A percentile compares a stretch with the other conserved stretches of the same genome.
Evolutionary conservation across 2,113 vertebrate genomes (phyloP).

Genomic region (Colistium nudipinnis): DNA sequence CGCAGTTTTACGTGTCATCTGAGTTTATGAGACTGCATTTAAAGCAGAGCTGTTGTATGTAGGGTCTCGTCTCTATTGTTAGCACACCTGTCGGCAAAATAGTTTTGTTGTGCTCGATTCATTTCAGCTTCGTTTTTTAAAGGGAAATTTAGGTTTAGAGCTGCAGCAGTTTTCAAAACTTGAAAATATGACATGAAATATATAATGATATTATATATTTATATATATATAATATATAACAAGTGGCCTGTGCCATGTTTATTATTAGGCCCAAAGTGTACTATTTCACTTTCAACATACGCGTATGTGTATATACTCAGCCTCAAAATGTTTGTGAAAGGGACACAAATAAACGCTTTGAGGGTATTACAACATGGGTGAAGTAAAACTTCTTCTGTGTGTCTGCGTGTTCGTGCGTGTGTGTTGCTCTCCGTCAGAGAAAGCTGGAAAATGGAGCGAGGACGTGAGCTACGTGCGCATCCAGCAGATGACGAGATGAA

Average conservation of each 20-base stretch:
- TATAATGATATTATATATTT: too few relatives aligned
- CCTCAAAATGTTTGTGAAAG: slow-evolving; percentile 25
- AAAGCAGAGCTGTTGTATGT: background rate
- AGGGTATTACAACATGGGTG: background rate
- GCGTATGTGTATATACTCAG: background rate
- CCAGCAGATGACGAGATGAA: slow-evolving; percentile 77
- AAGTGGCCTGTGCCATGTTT: slow-evolving; percentile 17
- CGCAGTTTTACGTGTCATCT: too few relatives aligned
- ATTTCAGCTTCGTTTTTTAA: too few relatives aligned
- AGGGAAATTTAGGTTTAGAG: too few relatives aligned
- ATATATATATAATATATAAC: too few relatives aligned
- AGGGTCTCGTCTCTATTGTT: background rate
- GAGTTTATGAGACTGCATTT: background rate
- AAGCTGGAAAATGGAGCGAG: slow-evolving; percentile 80
- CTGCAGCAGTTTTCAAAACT: too few relatives aligned
- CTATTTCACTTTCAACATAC: slow-evolving; percentile 46
- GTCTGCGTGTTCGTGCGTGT: too few relatives aligned
- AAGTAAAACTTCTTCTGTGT: slow-evolving; percentile 67
- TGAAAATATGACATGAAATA: too few relatives aligned
- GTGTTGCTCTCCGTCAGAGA: slow-evolving; percentile 17
- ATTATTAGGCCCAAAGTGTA: slow-evolving; percentile 23
- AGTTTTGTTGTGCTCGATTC: background rate
- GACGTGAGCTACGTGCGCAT: slow-evolving; percentile 82
- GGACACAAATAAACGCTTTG: background rate
- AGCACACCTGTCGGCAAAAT: background rate